Conservation (phyloP, 2,797 vertebrate species). For the Pogoniulus pusillus region DNA sequence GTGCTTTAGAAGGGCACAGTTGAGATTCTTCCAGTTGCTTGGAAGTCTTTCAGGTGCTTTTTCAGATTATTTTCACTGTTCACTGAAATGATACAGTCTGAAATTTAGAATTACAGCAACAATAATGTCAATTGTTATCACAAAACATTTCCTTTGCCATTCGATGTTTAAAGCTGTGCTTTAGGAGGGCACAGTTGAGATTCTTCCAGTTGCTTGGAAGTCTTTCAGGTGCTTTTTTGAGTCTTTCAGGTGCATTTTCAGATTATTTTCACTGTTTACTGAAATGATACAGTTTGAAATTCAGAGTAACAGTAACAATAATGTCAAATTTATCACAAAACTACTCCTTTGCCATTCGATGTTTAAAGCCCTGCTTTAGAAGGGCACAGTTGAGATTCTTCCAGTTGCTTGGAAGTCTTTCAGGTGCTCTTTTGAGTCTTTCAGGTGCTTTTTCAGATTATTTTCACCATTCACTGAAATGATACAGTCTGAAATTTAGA, state of each 20-base stretch:
- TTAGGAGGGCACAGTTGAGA: neutral
- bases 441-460: neutral
- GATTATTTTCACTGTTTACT: neutral
- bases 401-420: no score
- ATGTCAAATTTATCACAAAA: neutral
- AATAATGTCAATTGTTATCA: neutral
- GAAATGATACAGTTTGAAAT: neutral
- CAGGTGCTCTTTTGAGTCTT: no score
- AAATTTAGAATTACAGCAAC: neutral
- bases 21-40: accelerated
- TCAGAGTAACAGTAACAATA: neutral
- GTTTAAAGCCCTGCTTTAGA: neutral
- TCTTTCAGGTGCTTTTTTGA: no score
- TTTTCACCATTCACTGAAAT: neutral
- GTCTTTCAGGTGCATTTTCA: neutral
- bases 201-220: neutral
- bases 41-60: neutral
- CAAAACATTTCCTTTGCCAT: neutral
- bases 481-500: neutral
- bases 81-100: neutral
- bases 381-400: neutral
- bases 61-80: neutral
- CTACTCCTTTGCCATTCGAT: neutral
- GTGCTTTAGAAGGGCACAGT: neutral
- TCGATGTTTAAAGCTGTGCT: neutral